Percentiles rank a stretch among this genome's conserved stretches.
Conservation (phyloP, 2,113 vertebrate genomes). For the Petaurus breviceps region DNA sequence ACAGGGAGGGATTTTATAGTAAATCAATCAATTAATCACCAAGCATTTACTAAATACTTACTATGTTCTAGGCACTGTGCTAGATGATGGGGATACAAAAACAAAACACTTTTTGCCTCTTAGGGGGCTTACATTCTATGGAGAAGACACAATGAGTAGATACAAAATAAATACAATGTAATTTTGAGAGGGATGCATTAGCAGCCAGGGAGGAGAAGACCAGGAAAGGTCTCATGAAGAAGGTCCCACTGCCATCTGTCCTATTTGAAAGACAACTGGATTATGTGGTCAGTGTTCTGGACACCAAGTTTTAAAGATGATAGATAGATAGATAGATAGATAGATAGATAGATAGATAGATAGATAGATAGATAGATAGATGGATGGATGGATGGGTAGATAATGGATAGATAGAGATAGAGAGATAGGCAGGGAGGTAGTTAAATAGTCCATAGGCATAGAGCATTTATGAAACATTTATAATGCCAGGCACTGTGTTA, state of each 20-base stretch:
- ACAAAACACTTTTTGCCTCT: neutral
- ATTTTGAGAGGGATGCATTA: neutral
- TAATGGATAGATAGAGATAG: neutral
- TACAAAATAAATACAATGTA: neutral
- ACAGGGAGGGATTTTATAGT: neutral
- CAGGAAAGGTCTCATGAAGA: neutral
- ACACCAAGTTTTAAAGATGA: neutral
- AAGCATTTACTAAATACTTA: neutral
- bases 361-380: neutral
- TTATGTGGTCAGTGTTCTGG: neutral
- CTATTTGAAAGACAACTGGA: neutral
- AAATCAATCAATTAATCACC: neutral
- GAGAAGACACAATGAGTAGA: neutral
- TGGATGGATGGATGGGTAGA: rapidly evolving
- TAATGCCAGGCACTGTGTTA: neutral
- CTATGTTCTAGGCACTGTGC: neutral
- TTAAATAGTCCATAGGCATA: no score
- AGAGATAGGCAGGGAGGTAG: neutral
- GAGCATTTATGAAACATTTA: neutral
- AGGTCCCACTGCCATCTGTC: neutral
- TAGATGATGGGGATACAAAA: neutral
- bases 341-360: neutral
- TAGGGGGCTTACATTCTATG: neutral
- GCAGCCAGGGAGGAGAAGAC: neutral
- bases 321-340: neutral